Evolutionary conservation across 2,113 vertebrate genomes (phyloP), one percentile per base, ranked within the genome.

Genomic region (Phycodurus eques): DNA sequence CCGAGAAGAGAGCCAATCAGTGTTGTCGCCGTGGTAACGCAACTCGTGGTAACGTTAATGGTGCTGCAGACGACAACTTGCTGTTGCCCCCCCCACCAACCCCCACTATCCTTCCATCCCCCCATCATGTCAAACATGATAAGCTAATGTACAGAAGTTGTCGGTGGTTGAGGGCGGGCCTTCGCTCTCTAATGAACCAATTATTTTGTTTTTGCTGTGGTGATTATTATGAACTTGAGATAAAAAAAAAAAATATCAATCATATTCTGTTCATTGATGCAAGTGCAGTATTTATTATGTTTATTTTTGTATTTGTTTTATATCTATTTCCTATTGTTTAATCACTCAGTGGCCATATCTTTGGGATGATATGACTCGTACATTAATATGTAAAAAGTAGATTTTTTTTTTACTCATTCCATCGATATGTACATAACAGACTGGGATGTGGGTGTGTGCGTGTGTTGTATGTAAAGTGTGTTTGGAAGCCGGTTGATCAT

Each of bases 231-330:
- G 73, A 66, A 90, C 91, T 91, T 92, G 80, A 88, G 85, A 57
- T 80, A 79, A 83, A 88, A 71, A 78, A 83, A 82, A 84, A 82
- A 83, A 82, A 86, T 79, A 88, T 83, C 72, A 81, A 74, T 87
- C 87, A 91, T 89, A 76, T 86, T 91, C 90, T 78, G 78, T 84
- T 86, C 78, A 85, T 85, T 83, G 83, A 84, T 82, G 83, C 85
- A 87, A 90, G 87, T 90, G 88, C 89, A 27, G 27, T 27, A 27
- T 27, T 27, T 27, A 27, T 85, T 91, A 85, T 88, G 88, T 91
- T 92, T 88, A 91, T 92, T 93, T 91, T 92, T 91, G 80, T 89
- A 92, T 91, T 90, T 88, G 85, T 91, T 90, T 91, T 89, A 83
- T 91, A 91, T 91, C 83, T 88, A 88, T 89, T 89, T 90, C 83